Evolutionary conservation across 2,888 invertebrate species (phyloP).

Genomic region (Mesorhabditis sp.): DNA sequence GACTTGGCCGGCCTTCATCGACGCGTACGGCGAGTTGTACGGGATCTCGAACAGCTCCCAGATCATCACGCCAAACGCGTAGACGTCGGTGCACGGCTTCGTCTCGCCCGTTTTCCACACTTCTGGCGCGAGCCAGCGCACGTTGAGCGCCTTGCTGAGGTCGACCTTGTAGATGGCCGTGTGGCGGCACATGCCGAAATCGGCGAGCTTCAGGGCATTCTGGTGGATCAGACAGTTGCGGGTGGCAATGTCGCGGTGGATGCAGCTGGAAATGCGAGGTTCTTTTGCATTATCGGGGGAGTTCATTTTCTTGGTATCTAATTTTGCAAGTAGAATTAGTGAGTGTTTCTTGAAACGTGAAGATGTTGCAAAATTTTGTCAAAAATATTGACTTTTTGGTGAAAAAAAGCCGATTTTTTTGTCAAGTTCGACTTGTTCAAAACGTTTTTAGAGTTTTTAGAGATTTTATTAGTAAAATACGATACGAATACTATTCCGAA

Average conservation of each 20-base stretch:
- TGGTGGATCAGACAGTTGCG: conserved; percentile 44
- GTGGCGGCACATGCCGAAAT: conserved; percentile 48
- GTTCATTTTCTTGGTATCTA: neutral
- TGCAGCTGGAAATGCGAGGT: conserved; percentile 23
- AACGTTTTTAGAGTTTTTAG: too few species aligned
- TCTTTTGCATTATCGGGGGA: too few species aligned
- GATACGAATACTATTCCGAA: too few species aligned
- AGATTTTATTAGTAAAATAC: too few species aligned
- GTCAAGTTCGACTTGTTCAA: too few species aligned
- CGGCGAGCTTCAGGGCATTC: conserved; percentile 41
- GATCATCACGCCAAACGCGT: conserved; percentile 45
- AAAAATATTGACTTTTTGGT: too few species aligned
- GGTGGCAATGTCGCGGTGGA: conserved; percentile 48
- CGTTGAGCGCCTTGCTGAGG: conserved; percentile 43
- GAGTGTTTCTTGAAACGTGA: conserved; percentile 7
- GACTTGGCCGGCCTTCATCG: conserved; percentile 39
- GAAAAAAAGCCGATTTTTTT: too few species aligned
- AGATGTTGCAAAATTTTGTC: neutral
- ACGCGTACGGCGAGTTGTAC: conserved; percentile 40
- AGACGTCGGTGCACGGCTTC: conserved; percentile 44
- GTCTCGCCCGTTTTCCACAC: conserved; percentile 47
- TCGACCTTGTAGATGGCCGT: conserved; percentile 37
- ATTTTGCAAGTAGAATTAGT: neutral
- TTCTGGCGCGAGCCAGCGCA: conserved; percentile 50
- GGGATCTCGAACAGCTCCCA: conserved; percentile 49